Percentiles rank a stretch among this genome's conserved stretches.
Conservation (phyloP, 1,140 invertebrate genomes). For the Asbolus verrucosus region DNA sequence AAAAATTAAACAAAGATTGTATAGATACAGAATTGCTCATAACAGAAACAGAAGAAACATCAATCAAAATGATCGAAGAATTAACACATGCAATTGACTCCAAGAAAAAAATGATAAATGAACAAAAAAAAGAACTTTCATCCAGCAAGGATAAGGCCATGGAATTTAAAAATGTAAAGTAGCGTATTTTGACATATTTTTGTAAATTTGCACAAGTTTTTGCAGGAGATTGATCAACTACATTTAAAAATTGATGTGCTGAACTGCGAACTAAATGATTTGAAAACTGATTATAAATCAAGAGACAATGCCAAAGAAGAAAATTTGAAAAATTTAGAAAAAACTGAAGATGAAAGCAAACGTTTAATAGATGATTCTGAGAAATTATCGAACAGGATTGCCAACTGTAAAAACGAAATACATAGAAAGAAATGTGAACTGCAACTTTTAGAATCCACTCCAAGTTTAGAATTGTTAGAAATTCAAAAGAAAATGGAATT, state of each 20-base stretch:
- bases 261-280: no score
- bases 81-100: no score
- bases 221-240: no score
- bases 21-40: background rate
- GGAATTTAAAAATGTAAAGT: no score
- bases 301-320: background rate
- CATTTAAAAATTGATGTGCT: no score
- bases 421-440: background rate
- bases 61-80: no score
- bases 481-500: background rate
- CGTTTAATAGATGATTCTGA: background rate
- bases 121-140: no score
- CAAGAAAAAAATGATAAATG: no score
- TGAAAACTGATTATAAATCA: no score
- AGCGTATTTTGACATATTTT: no score
- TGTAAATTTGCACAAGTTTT: no score
- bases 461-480: slow-evolving; percentile 2
- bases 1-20: background rate
- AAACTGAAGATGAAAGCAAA: background rate
- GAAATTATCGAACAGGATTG: background rate
- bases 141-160: no score
- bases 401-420: slow-evolving; percentile 11
- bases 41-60: background rate
- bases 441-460: background rate
- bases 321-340: background rate